Percentiles rank a stretch among this genome's conserved stretches.
Conservation (phyloP, 2,797 vertebrate species). For the Oryzias dopingdopingensis region DNA sequence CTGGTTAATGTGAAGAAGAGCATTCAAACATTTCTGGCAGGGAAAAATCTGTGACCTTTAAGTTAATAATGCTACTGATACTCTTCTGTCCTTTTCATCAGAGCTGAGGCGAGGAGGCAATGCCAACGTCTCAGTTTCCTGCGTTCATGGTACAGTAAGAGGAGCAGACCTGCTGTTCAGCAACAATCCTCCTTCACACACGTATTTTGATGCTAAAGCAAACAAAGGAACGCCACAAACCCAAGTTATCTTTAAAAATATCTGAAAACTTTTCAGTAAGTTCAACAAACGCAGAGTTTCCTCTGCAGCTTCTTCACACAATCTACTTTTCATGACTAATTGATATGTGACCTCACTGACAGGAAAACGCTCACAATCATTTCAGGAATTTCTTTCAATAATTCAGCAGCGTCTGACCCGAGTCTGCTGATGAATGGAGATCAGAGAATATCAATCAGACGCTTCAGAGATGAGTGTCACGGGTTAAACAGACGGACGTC, state of each 20-base stretch:
- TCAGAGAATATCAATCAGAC: constrained; percentile 34
- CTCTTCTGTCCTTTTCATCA: constrained; percentile 42
- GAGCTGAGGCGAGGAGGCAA: constrained; percentile 59
- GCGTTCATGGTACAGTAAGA: constrained; percentile 6
- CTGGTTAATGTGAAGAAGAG: constrained; percentile 24
- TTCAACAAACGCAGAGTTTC: not conserved
- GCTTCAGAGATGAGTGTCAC: constrained; percentile 28
- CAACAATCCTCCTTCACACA: not conserved
- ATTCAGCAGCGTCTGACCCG: constrained; percentile 42
- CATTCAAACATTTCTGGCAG: constrained; percentile 46
- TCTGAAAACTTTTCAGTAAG: not conserved
- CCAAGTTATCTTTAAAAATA: too few relatives aligned
- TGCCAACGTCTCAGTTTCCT: constrained; percentile 58
- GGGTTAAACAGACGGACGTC: constrained; percentile 29
- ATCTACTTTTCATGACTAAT: constrained; percentile 12
- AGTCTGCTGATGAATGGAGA: constrained; percentile 19
- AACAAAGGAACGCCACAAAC: not conserved
- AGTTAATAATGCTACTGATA: constrained; percentile 49
- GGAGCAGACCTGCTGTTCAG: constrained; percentile 15
- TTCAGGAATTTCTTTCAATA: constrained; percentile 43
- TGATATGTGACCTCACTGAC: constrained; percentile 18
- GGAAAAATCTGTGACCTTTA: constrained; percentile 67
- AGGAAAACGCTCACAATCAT: constrained; percentile 27
- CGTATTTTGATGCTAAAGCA: not conserved
- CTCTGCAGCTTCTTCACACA: constrained; percentile 4